phyloP scores from a whole-genome alignment of 1,140 invertebrate species.

The Globodera ellingtonae region DNA sequence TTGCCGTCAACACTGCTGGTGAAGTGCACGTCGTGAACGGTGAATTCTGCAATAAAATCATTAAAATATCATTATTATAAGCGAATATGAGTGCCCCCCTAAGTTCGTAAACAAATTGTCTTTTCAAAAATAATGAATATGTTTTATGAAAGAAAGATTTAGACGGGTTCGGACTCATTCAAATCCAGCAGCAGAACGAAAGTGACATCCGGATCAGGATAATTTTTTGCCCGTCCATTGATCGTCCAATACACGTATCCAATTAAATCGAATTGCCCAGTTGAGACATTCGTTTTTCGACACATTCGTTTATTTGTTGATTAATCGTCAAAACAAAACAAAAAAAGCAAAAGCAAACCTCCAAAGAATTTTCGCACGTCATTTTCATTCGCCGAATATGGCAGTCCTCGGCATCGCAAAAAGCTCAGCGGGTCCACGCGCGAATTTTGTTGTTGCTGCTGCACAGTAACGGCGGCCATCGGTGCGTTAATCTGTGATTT shows the following conservation, averaged over 20 bases:
- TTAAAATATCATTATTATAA: background rate
- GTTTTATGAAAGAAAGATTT: too few relatives aligned
- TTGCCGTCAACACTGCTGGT: constrained; percentile 24
- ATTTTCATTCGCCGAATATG: constrained; percentile 30
- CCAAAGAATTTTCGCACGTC: constrained; percentile 38
- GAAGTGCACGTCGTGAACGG: constrained; percentile 30
- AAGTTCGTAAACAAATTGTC: too few relatives aligned
- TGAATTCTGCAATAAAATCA: constrained; percentile 21
- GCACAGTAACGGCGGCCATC: background rate
- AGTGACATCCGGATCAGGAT: too few relatives aligned
- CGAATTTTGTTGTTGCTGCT: background rate
- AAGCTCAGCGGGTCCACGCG: background rate
- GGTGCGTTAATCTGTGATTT: background rate
- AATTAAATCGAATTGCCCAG: too few relatives aligned
- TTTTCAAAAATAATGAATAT: too few relatives aligned
- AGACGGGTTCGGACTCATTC: too few relatives aligned
- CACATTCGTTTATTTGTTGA: too few relatives aligned
- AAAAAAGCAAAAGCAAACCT: constrained; percentile 28
- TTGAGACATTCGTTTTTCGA: too few relatives aligned
- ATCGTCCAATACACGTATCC: too few relatives aligned
- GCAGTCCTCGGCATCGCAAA: constrained; percentile 35
- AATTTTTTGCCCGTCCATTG: too few relatives aligned
- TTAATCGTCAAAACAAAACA: too few relatives aligned
- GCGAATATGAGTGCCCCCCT: background rate
- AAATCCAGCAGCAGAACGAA: too few relatives aligned